phyloP scores from a whole-genome alignment of 2,888 invertebrate species.

The Argyresthia albistria region DNA sequence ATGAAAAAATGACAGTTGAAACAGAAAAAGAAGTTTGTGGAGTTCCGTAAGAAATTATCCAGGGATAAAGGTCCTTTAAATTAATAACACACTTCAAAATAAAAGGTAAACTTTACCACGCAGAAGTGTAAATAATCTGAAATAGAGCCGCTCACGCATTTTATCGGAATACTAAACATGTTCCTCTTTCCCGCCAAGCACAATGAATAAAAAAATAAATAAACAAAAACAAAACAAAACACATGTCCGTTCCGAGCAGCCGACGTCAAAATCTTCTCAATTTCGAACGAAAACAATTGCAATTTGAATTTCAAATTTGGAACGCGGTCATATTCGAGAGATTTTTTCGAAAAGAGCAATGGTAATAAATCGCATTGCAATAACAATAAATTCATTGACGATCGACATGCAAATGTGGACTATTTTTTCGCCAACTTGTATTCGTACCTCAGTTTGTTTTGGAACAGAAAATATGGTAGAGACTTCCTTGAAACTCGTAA shows the following conservation, averaged over 20 bases:
- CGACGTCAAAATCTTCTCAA: conserved; percentile 68
- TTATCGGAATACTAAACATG: neutral
- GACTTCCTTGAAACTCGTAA: conserved; percentile 7
- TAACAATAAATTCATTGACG: conserved; percentile 71
- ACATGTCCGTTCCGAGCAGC: conserved; percentile 47
- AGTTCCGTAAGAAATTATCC: no score
- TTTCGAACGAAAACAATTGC: conserved; percentile 60
- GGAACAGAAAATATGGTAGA: conserved; percentile 26
- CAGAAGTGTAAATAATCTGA: no score
- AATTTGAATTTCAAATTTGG: conserved; percentile 66
- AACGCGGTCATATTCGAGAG: conserved; percentile 54
- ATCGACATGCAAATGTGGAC: conserved; percentile 69
- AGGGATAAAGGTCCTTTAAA: neutral
- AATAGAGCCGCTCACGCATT: no score
- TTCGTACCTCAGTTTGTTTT: conserved; percentile 37
- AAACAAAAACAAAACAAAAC: conserved; percentile 27
- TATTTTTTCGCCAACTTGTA: conserved; percentile 56
- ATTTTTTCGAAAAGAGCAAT: conserved; percentile 57
- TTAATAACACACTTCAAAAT: neutral
- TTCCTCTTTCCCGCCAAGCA: neutral
- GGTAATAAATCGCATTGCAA: conserved; percentile 64
- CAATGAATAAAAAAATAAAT: conserved; percentile 12
- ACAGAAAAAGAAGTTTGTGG: neutral
- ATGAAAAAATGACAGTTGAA: neutral
- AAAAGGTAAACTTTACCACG: neutral